phyloP scores from a whole-genome alignment of 2,888 invertebrate species.

The Netelia fuscicornis region DNA sequence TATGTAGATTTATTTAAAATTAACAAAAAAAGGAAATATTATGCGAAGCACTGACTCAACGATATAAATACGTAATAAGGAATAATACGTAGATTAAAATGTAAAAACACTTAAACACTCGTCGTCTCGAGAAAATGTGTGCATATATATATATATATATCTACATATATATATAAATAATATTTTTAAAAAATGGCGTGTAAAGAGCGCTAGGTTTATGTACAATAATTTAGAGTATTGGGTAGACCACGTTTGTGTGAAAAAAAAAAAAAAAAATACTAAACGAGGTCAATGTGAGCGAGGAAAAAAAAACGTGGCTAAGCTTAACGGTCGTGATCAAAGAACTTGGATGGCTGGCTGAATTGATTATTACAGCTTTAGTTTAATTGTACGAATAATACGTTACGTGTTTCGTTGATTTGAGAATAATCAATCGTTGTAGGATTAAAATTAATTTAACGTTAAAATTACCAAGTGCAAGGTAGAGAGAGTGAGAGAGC shows the following conservation, averaged over 20 bases:
- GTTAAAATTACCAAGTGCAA: constrained; percentile 45
- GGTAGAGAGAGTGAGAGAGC: constrained; percentile 54
- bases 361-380: constrained; percentile 34
- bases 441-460: constrained; percentile 27
- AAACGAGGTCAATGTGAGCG: background rate
- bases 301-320: constrained; percentile 59
- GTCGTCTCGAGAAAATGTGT: constrained; percentile 50
- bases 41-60: constrained; percentile 50
- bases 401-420: constrained; percentile 8
- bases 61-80: constrained; percentile 57
- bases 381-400: constrained; percentile 11
- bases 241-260: constrained; percentile 13
- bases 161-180: constrained; percentile 9
- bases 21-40: constrained; percentile 31
- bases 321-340: constrained; percentile 40
- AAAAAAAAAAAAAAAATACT: constrained; percentile 41
- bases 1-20: constrained; percentile 29
- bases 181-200: constrained; percentile 42
- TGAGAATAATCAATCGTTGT: constrained; percentile 16
- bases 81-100: constrained; percentile 24
- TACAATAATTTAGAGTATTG: constrained; percentile 57
- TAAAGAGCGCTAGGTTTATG: constrained; percentile 57
- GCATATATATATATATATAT: constrained; percentile 15
- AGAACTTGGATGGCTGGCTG: constrained; percentile 26
- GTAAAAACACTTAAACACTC: constrained; percentile 53